A percentile compares a stretch with the other conserved stretches of the same genome.
These are phyloP conservation scores for Stegana nigrithorax DNA, from an alignment of 2,888 invertebrate genomes.

Conservation along the genomic window DNA sequence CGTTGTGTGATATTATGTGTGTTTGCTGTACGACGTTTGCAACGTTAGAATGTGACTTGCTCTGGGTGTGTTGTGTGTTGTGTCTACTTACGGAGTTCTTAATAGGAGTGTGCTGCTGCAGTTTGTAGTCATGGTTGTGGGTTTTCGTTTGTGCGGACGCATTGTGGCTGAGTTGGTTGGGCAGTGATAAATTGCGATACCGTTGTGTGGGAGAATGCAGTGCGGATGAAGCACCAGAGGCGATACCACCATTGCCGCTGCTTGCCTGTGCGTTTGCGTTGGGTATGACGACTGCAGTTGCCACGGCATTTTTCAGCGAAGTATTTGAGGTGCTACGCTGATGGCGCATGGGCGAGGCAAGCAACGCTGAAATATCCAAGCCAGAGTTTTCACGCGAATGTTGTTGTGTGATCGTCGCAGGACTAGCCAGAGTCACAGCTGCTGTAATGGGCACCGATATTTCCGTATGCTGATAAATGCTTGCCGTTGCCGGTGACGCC, in stretches of 20 bases:
- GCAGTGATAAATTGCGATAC: conserved; percentile 66
- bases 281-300: neutral
- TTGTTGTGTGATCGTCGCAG: conserved; percentile 6
- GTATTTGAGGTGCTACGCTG: conserved; percentile 64
- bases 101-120: conserved; percentile 62
- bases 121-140: conserved; percentile 42
- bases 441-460: conserved; percentile 40
- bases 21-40: no score
- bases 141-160: conserved; percentile 42
- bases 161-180: conserved; percentile 56
- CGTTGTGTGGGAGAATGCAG: conserved; percentile 58
- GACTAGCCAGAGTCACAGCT: conserved; percentile 11
- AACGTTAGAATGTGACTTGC: no score
- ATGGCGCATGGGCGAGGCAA: conserved; percentile 63
- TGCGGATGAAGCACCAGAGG: conserved; percentile 22
- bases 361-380: conserved; percentile 46
- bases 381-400: conserved; percentile 40
- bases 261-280: neutral
- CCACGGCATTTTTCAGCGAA: conserved; percentile 45
- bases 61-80: neutral
- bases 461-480: conserved; percentile 65
- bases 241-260: no score
- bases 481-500: conserved; percentile 66
- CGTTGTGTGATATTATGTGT: conserved; percentile 43
- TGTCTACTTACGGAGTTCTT: conserved; percentile 38